Evolutionary conservation across 2,797 vertebrate genomes (phyloP).

Genomic region (Stomatorhinus walkeri): DNA sequence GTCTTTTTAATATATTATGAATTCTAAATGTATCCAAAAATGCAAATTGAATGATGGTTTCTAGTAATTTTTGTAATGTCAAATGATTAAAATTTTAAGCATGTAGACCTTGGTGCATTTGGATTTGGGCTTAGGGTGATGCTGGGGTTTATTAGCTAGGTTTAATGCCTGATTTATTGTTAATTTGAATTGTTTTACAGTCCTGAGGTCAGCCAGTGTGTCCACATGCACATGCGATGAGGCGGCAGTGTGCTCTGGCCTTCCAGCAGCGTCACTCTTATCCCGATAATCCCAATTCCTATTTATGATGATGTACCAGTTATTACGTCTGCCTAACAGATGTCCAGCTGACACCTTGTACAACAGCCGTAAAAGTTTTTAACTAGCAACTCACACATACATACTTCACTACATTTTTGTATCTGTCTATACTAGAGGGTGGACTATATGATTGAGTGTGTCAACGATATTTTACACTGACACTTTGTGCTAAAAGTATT

Average conservation of each 20-base stretch:
- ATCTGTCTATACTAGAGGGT: background rate
- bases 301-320: background rate
- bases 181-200: background rate
- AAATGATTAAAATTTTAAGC: background rate
- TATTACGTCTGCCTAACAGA: background rate
- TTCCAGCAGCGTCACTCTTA: background rate
- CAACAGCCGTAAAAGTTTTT: background rate
- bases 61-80: background rate
- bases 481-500: background rate
- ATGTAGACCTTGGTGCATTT: background rate
- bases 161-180: background rate
- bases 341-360: background rate
- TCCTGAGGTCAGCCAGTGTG: background rate
- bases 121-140: background rate
- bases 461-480: background rate
- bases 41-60: background rate
- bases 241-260: background rate
- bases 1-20: background rate
- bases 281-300: background rate
- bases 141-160: background rate
- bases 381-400: background rate
- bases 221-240: background rate
- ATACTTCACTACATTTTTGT: background rate
- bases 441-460: background rate
- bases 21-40: background rate